Evolutionary conservation across 1,140 invertebrate species (phyloP).

Genomic region (Arion vulgaris): DNA sequence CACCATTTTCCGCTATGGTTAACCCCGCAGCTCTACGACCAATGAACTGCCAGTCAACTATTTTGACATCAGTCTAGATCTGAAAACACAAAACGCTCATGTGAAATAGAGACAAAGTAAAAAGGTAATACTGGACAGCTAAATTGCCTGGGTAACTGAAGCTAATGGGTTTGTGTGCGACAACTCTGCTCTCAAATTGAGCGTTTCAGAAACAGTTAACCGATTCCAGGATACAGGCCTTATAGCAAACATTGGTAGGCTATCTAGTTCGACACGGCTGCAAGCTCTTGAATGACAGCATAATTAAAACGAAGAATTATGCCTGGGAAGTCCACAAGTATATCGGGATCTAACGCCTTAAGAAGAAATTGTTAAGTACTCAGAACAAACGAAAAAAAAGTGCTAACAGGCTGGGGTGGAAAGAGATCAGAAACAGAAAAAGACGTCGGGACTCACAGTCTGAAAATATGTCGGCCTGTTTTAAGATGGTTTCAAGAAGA

Average conservation of each 20-base stretch:
- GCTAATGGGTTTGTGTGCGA: neutral
- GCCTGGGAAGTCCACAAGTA: neutral
- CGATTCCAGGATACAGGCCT: neutral
- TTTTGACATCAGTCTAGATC: too few relatives aligned
- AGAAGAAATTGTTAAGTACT: neutral
- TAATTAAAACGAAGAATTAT: slow-evolving; percentile 22
- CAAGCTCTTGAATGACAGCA: slow-evolving; percentile 12
- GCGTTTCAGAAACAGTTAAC: slow-evolving; percentile 7
- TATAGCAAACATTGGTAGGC: neutral
- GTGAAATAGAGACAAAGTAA: too few relatives aligned
- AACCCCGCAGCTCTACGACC: too few relatives aligned
- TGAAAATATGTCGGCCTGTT: too few relatives aligned
- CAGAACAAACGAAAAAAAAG: neutral
- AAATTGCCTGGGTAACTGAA: slow-evolving; percentile 16
- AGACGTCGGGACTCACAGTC: too few relatives aligned
- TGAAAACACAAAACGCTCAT: too few relatives aligned
- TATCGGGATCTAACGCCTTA: neutral
- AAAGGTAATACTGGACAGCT: neutral
- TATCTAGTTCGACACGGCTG: neutral
- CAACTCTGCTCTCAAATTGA: neutral
- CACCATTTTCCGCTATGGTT: too few relatives aligned
- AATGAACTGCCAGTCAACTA: too few relatives aligned
- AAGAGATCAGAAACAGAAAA: too few relatives aligned
- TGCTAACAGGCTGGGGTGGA: too few relatives aligned
- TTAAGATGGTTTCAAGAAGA: too few relatives aligned